phyloP scores from a whole-genome alignment of 2,113 vertebrate genomes.

The Crotalus horridus region DNA sequence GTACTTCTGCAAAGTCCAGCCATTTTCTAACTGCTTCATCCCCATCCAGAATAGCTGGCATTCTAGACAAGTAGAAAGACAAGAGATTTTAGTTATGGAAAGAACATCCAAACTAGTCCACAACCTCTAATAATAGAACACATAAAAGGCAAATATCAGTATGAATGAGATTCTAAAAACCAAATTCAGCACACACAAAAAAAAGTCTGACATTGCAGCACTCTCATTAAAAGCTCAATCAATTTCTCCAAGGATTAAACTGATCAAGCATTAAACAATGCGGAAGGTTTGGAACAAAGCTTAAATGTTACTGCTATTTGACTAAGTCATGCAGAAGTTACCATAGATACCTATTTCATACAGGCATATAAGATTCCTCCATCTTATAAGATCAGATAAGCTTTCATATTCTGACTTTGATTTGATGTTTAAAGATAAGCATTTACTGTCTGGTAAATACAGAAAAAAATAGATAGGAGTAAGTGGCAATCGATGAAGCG shows the following conservation, averaged over 20 bases:
- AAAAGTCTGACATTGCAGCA: fast-evolving
- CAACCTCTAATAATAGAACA: background rate
- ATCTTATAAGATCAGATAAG: background rate
- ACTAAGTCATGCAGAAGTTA: background rate
- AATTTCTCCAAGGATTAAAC: conserved; percentile 16
- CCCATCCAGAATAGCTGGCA: conserved; percentile 92
- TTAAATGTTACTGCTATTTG: fast-evolving
- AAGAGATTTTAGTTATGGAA: background rate
- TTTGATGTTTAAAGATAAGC: background rate
- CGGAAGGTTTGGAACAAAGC: background rate
- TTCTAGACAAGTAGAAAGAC: conserved; percentile 69
- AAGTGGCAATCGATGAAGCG: fast-evolving
- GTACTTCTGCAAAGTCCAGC: conserved; percentile 88
- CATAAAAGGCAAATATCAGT: background rate
- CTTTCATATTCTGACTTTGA: fast-evolving
- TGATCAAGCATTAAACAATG: background rate
- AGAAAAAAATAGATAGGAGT: background rate
- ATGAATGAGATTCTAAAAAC: background rate
- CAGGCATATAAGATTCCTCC: background rate
- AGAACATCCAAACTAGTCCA: background rate
- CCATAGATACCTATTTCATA: background rate
- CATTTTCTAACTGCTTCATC: conserved; percentile 87
- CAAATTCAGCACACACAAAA: background rate
- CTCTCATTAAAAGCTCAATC: background rate
- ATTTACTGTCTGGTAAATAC: background rate